phyloP scores from a whole-genome alignment of 2,888 invertebrate species.

The Allolobophora icterica region DNA sequence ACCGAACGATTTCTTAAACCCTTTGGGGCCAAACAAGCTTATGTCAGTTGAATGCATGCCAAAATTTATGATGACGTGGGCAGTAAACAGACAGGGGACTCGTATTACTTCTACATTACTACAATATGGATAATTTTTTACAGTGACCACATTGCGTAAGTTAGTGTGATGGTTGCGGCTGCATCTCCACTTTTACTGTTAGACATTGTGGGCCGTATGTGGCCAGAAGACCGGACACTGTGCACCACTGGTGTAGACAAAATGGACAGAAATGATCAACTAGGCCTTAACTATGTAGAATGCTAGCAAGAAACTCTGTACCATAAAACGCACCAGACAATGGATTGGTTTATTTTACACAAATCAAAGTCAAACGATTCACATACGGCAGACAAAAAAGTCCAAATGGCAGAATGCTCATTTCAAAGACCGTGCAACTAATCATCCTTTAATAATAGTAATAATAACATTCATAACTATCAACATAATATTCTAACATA shows the following conservation, averaged over 20 bases:
- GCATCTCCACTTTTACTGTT: too few relatives aligned
- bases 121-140: too few relatives aligned
- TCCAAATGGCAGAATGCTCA: constrained; percentile 1
- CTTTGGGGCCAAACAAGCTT: too few relatives aligned
- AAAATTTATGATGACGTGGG: too few relatives aligned
- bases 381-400: constrained; percentile 14
- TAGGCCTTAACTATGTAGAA: background rate
- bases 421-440: background rate
- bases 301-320: background rate
- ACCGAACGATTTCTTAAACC: too few relatives aligned
- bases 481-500: constrained; percentile 17
- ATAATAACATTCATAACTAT: background rate
- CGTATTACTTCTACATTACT: too few relatives aligned
- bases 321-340: background rate
- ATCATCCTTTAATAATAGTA: constrained; percentile 12
- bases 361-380: background rate
- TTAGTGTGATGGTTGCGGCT: too few relatives aligned
- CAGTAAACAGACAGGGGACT: too few relatives aligned
- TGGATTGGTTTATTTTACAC: constrained; percentile 10
- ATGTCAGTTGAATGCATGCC: too few relatives aligned
- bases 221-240: too few relatives aligned
- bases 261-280: background rate
- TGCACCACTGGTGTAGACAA: background rate
- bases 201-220: too few relatives aligned
- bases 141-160: too few relatives aligned